Percentiles rank a stretch among this genome's conserved stretches.
phyloP scores from a whole-genome alignment of 2,113 vertebrate genomes.

The Helogale parvula region DNA sequence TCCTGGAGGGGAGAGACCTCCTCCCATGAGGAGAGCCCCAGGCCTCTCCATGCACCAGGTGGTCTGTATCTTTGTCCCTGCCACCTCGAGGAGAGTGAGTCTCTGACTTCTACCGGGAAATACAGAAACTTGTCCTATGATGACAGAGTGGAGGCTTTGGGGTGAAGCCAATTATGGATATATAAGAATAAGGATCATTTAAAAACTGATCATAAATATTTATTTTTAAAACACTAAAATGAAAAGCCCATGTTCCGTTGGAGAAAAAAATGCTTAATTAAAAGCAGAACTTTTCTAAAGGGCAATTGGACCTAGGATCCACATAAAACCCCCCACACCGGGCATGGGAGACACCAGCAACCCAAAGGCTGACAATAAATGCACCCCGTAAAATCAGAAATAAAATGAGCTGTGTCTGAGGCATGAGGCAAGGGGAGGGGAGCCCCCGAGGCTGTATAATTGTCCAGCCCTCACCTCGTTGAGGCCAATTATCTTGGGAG shows the following conservation, averaged over 20 bases:
- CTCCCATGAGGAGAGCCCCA: not conserved
- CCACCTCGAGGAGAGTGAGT: not conserved
- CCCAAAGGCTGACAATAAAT: constrained; percentile 70
- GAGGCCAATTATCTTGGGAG: constrained; percentile 59
- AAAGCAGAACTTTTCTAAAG: constrained; percentile 69
- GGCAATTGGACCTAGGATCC: constrained; percentile 25
- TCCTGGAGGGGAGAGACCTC: not conserved
- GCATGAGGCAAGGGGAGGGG: constrained; percentile 37
- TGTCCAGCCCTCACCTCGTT: constrained; percentile 57
- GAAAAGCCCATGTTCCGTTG: not conserved
- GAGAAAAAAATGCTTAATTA: constrained; percentile 56
- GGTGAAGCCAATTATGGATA: constrained; percentile 33
- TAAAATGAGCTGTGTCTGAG: constrained; percentile 73
- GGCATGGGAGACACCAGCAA: constrained; percentile 56
- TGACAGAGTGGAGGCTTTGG: not conserved
- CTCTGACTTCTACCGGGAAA: not conserved
- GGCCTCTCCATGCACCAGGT: fast-evolving
- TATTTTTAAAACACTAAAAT: constrained; percentile 68
- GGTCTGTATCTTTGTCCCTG: not conserved
- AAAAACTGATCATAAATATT: constrained; percentile 73
- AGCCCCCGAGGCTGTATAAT: not conserved
- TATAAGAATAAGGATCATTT: constrained; percentile 64
- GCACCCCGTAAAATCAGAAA: constrained; percentile 74
- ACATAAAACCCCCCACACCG: constrained; percentile 55
- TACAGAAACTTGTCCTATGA: not conserved